Conservation (phyloP, 2,888 invertebrate genomes). For the Drosophila vallismaia region DNA sequence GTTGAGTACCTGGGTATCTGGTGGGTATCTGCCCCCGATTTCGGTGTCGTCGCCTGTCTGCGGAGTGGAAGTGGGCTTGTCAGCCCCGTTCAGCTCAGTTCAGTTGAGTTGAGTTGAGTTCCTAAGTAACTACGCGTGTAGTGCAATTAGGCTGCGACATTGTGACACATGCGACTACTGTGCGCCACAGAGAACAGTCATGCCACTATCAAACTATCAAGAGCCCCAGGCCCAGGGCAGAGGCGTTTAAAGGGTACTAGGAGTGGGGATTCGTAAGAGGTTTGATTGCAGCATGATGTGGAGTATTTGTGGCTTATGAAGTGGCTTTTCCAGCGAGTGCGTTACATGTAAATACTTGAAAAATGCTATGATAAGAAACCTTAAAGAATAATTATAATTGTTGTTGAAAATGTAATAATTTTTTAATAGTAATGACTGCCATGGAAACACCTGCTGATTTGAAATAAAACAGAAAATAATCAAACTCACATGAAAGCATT, state of each 20-base stretch:
- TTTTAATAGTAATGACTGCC: neutral
- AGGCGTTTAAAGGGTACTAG: constrained; percentile 24
- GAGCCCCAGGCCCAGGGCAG: constrained; percentile 24
- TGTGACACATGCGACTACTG: constrained; percentile 71
- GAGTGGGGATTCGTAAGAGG: constrained; percentile 14
- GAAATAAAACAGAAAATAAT: neutral
- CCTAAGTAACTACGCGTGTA: constrained; percentile 71
- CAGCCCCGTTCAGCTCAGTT: constrained; percentile 23
- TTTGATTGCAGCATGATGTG: constrained; percentile 12
- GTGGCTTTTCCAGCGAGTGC: constrained; percentile 13
- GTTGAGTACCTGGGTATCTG: constrained; percentile 20
- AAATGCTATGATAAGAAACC: constrained; percentile 8
- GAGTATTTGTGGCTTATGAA: constrained; percentile 14
- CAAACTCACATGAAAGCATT: constrained; percentile 1
- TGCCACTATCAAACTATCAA: constrained; percentile 21
- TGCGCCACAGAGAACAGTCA: constrained; percentile 48
- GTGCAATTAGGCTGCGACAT: constrained; percentile 72
- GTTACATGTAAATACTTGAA: neutral
- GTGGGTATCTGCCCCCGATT: constrained; percentile 1
- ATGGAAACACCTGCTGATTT: no score
- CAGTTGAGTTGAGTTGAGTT: constrained; percentile 28
- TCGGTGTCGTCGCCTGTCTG: constrained; percentile 10
- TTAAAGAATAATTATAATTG: neutral
- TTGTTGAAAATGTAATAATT: neutral
- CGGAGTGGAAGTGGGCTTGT: constrained; percentile 46